phyloP scores from a whole-genome alignment of 2,797 vertebrate genomes.

The Coranthus polyacanthus region DNA sequence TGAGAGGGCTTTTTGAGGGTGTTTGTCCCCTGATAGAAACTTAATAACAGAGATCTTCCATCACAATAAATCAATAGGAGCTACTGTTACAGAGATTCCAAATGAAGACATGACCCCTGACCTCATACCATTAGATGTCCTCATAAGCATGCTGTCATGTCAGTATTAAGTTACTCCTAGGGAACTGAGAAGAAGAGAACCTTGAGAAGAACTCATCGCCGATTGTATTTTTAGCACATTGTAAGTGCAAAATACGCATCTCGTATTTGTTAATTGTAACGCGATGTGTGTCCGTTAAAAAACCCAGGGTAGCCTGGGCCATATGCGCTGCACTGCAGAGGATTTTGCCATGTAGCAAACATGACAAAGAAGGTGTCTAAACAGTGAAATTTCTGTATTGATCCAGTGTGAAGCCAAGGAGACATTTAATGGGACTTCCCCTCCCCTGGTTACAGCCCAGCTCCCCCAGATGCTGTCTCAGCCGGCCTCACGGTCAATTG shows the following conservation, averaged over 20 bases:
- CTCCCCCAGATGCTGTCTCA: conserved; percentile 84
- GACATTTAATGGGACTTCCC: conserved; percentile 78
- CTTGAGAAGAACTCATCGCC: conserved; percentile 27
- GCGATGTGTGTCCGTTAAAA: background rate
- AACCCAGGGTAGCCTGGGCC: background rate
- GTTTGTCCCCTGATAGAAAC: conserved; percentile 32
- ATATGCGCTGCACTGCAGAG: conserved; percentile 2
- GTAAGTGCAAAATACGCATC: background rate
- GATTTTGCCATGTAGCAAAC: conserved; percentile 13
- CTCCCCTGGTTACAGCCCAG: conserved; percentile 78
- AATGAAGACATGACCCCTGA: conserved; percentile 66
- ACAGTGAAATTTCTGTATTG: conserved; percentile 72
- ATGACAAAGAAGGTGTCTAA: conserved; percentile 58
- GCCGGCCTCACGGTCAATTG: conserved; percentile 77
- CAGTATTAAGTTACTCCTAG: conserved; percentile 58
- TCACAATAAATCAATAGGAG: conserved; percentile 65
- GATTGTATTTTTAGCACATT: conserved; percentile 10
- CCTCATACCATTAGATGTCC: conserved; percentile 53
- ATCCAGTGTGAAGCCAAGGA: conserved; percentile 87
- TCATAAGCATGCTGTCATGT: conserved; percentile 56
- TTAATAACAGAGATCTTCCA: conserved; percentile 41
- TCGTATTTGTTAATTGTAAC: background rate
- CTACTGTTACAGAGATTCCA: conserved; percentile 68
- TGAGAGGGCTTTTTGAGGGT: conserved; percentile 13
- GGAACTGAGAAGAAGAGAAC: conserved; percentile 35